phyloP scores from a whole-genome alignment of 92 coral and sea anemone genomes.

The Chrysogorgia sp. region DNA sequence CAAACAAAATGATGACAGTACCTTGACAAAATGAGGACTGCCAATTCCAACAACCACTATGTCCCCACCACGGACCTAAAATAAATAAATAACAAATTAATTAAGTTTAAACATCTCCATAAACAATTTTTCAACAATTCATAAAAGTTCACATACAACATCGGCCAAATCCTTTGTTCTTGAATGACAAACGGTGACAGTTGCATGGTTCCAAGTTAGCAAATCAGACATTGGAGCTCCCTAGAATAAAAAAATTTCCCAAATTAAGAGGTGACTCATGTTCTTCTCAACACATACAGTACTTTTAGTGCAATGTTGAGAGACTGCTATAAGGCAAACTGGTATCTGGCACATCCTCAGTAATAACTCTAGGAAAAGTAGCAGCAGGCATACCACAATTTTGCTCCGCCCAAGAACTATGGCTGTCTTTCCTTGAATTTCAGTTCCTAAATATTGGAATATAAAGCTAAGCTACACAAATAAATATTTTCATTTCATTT shows the following conservation, averaged over 20 bases:
- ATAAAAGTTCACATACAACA: slow-evolving; percentile 62
- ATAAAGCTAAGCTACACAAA: neutral
- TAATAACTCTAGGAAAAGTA: no score
- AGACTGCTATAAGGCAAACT: no score
- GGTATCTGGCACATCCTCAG: no score
- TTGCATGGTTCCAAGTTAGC: slow-evolving; percentile 96
- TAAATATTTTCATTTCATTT: neutral
- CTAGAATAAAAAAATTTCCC: slow-evolving; percentile 35
- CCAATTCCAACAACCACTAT: slow-evolving; percentile 98
- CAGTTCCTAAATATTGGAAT: slow-evolving; percentile 62
- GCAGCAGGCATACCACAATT: slow-evolving; percentile 71
- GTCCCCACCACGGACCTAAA: slow-evolving; percentile 89
- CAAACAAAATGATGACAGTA: no score
- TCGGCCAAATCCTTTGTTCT: slow-evolving; percentile 83
- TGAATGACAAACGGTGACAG: slow-evolving; percentile 97
- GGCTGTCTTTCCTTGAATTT: slow-evolving; percentile 87
- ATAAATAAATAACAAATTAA: neutral
- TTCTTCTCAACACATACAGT: neutral
- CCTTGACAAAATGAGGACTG: slow-evolving; percentile 84
- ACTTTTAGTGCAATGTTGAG: no score
- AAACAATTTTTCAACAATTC: neutral
- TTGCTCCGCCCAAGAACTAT: slow-evolving; percentile 94
- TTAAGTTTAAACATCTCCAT: neutral
- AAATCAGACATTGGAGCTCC: slow-evolving; percentile 99
- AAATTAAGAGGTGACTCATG: neutral